Percentiles rank a stretch among this genome's conserved stretches.
These are phyloP conservation scores for Caiman crocodilus DNA, from an alignment of 2,797 vertebrate species.

Conservation along the genomic window DNA sequence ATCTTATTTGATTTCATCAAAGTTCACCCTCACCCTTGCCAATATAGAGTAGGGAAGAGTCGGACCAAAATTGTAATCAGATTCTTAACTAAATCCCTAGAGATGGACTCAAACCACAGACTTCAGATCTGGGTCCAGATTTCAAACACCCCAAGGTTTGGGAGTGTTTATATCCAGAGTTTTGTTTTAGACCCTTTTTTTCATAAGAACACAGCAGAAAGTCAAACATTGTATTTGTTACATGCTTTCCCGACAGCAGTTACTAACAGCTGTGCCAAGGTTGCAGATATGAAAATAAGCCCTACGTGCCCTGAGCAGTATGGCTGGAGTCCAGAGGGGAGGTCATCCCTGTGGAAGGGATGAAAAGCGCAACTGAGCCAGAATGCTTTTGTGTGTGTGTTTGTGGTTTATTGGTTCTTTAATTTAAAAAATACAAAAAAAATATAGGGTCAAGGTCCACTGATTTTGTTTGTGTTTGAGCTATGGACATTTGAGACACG, in stretches of 20 bases:
- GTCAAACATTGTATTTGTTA: slow-evolving; percentile 16
- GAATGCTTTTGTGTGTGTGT: fast-evolving
- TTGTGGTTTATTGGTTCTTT: slow-evolving; percentile 2
- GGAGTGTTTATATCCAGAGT: slow-evolving; percentile 24
- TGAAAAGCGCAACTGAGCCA: not conserved
- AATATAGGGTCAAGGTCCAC: slow-evolving; percentile 48
- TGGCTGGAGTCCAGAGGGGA: slow-evolving; percentile 22
- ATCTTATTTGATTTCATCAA: slow-evolving; percentile 23
- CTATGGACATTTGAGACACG: slow-evolving; percentile 63
- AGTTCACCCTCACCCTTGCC: slow-evolving; percentile 12
- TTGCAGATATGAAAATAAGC: slow-evolving; percentile 5
- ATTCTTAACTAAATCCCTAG: slow-evolving; percentile 32
- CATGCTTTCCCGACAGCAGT: not conserved
- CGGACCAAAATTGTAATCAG: slow-evolving; percentile 21
- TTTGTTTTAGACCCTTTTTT: slow-evolving; percentile 24
- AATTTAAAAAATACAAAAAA: slow-evolving; percentile 38
- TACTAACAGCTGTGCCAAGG: slow-evolving; percentile 20
- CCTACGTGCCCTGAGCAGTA: not conserved
- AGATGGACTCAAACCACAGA: slow-evolving; percentile 18
- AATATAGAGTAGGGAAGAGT: slow-evolving; percentile 13
- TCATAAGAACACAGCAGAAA: not conserved
- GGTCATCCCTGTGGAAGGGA: not conserved
- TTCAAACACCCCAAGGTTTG: slow-evolving; percentile 19
- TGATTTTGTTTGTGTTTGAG: slow-evolving; percentile 61
- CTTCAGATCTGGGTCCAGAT: slow-evolving; percentile 50